Evolutionary conservation across 2,113 vertebrate species (phyloP).

Genomic region (Hydrochoerus hydrochaeris): DNA sequence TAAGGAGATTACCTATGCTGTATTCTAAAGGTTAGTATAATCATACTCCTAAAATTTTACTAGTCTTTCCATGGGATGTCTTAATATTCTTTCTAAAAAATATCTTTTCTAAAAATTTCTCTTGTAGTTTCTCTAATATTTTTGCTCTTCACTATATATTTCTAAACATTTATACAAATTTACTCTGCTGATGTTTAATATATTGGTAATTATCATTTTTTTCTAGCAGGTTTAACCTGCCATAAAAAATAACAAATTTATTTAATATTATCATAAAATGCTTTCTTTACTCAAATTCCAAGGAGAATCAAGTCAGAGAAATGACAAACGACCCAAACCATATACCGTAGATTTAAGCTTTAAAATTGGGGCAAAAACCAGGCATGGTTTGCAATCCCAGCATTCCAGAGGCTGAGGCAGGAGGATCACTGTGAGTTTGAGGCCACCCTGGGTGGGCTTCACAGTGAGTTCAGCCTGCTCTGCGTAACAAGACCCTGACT

Average conservation of each 20-base stretch:
- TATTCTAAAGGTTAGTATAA: not conserved
- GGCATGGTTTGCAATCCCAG: too few species aligned
- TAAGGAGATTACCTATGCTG: not conserved
- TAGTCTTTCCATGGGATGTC: not conserved
- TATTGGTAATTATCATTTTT: conserved; percentile 6
- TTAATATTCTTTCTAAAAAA: not conserved
- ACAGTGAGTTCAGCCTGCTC: too few species aligned
- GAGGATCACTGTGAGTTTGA: too few species aligned
- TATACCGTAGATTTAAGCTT: not conserved
- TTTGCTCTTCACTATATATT: not conserved
- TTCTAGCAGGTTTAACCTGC: not conserved
- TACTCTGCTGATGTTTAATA: not conserved
- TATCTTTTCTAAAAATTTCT: not conserved
- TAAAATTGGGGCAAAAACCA: conserved; percentile 21
- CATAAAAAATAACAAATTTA: conserved; percentile 10
- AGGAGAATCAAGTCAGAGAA: conserved; percentile 29
- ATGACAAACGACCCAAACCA: conserved; percentile 36
- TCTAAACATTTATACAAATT: not conserved
- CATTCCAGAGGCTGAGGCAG: too few species aligned
- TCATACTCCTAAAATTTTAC: not conserved
- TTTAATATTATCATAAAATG: conserved; percentile 14
- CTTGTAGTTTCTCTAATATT: not conserved
- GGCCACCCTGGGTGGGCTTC: too few species aligned
- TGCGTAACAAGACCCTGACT: too few species aligned
- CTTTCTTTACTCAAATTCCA: conserved; percentile 18